Base-by-base conservation (phyloP, 1,140 invertebrate genomes). In the Drosophila santomea region DNA sequence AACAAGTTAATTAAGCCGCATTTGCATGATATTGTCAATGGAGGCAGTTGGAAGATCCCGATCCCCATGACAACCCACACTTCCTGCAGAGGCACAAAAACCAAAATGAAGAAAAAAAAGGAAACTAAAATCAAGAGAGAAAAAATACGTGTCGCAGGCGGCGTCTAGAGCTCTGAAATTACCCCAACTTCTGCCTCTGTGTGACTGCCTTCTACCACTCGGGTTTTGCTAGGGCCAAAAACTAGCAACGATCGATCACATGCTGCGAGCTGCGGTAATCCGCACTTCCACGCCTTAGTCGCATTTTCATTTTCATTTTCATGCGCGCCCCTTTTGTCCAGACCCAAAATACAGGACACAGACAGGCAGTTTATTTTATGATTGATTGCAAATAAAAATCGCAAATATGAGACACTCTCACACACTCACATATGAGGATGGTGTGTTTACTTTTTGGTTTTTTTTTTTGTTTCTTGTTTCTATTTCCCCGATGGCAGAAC, bases 331-430 rank as follows among this genome's bases (percentile, higher is more conserved):
- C 80, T 89, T 88, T 79, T 84, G 80, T 72, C 71, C 43, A 48
- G 35, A 45, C 79, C 73, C 82, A 78, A 86, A 74, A 77, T 48
- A 78, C 59, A 59, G 66, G 61, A 78, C 67, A 61, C 44, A 51
- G 76, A 84, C 81, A 88, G 79, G 84, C 83, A 89, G 79, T 88
- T 88, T 88, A 88, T 80, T 89, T 89, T 89, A 89, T 89, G 84
- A 89, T 89, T 89, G 84, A 89, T 89, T 89, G 84, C 85, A 89
- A 89, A 89, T 89, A 89, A 89, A 89, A 89, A 89, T 88, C 80
- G 84, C 84, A 88, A 88, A 88, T 80, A 89, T 88, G 64, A 78
- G 44, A 55, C 47, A 71, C 67, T 36, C 61, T 57, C 66, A 54
- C 50, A 14, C 44, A 44, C 41, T 43, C n/a, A n/a, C 43, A 69